Conservation (phyloP, 2,797 vertebrate genomes). For the Anguilla obscura region DNA sequence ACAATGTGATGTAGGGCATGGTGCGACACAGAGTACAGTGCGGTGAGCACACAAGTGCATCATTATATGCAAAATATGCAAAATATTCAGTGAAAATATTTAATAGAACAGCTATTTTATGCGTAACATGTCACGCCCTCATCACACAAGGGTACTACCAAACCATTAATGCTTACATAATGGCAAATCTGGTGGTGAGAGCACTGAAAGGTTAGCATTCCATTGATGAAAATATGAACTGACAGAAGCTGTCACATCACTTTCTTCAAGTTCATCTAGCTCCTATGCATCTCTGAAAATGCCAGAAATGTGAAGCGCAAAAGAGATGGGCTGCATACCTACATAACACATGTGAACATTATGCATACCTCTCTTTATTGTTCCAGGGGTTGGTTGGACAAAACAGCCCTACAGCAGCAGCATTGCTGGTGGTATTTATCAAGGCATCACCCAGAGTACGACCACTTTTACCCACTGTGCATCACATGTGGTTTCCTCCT, state of each 20-base stretch:
- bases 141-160: not conserved
- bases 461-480: not conserved
- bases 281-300: not conserved
- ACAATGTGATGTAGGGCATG: not conserved
- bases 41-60: not conserved
- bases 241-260: conserved; percentile 48
- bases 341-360: conserved; percentile 48
- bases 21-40: not conserved
- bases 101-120: not conserved
- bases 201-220: not conserved
- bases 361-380: conserved; percentile 33
- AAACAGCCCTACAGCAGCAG: not conserved
- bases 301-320: not conserved
- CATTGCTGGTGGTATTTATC: not conserved
- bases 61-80: not conserved
- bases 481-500: not conserved
- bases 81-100: not conserved
- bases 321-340: conserved; percentile 42
- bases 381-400: conserved; percentile 33
- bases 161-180: not conserved
- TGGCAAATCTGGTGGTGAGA: not conserved
- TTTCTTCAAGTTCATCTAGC: not conserved
- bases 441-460: not conserved
- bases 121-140: conserved; percentile 11
- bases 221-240: not conserved